phyloP scores from a whole-genome alignment of 2,888 invertebrate species.

The Diarsia dahlii region DNA sequence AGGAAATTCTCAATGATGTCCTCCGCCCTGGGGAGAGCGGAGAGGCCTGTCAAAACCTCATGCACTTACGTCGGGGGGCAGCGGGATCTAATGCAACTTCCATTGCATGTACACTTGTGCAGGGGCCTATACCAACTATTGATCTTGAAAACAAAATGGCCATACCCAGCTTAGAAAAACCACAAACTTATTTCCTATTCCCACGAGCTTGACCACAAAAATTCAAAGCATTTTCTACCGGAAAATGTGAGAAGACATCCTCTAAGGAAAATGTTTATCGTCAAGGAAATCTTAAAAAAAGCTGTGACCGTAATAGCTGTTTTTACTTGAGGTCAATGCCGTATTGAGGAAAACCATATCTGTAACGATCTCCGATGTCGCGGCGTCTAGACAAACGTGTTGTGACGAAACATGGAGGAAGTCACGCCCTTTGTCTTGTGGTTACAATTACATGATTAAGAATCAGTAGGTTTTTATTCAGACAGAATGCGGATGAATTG shows the following conservation, averaged over 20 bases:
- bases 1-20: too few species aligned
- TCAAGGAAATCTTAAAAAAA: slow-evolving; percentile 30
- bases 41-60: not conserved
- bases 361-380: slow-evolving; percentile 35
- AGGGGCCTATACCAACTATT: too few species aligned
- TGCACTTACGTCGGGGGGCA: too few species aligned
- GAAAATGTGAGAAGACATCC: not conserved
- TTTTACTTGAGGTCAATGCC: slow-evolving; percentile 55
- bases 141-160: not conserved
- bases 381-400: slow-evolving; percentile 54
- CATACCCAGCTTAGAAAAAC: not conserved
- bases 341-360: slow-evolving; percentile 63
- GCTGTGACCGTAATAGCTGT: slow-evolving; percentile 14
- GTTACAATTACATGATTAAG: slow-evolving; percentile 15
- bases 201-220: not conserved
- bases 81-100: too few species aligned
- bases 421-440: slow-evolving; percentile 25
- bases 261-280: slow-evolving; percentile 13
- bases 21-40: not conserved
- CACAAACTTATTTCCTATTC: not conserved
- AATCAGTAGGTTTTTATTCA: not conserved
- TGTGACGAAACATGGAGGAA: slow-evolving; percentile 41
- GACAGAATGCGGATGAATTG: not conserved
- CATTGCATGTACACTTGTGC: too few species aligned
- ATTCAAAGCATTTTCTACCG: not conserved